A percentile compares a stretch with the other conserved stretches of the same genome.
phyloP scores from a whole-genome alignment of 2,113 vertebrate species.

The Mesembrinibis cayennensis region DNA sequence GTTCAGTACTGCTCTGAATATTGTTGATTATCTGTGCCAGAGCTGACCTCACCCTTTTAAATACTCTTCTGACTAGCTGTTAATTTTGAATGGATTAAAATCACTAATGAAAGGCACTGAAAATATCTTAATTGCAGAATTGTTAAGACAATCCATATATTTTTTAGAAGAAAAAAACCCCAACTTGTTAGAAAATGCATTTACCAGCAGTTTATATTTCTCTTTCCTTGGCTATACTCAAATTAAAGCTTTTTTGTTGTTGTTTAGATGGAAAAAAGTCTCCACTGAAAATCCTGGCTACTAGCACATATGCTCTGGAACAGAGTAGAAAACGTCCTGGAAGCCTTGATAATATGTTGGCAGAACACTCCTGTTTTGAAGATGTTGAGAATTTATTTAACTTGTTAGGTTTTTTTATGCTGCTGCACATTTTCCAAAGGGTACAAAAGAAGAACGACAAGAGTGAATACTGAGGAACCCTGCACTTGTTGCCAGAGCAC shows the following conservation, averaged over 20 bases:
- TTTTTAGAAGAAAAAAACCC: background rate
- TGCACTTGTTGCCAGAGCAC: background rate
- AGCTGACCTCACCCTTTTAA: background rate
- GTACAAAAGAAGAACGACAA: background rate
- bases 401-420: background rate
- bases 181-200: background rate
- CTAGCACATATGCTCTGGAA: background rate
- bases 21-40: background rate
- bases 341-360: background rate
- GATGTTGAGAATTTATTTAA: background rate
- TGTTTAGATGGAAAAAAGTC: background rate
- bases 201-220: background rate
- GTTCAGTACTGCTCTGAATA: background rate
- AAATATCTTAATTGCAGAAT: background rate
- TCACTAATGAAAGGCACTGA: background rate
- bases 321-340: background rate
- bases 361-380: constrained; percentile 20
- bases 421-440: background rate
- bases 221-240: background rate
- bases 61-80: background rate
- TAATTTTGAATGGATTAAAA: background rate
- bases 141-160: background rate
- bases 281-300: background rate
- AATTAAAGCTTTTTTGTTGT: background rate
- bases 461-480: background rate